phyloP scores from a whole-genome alignment of 2,888 invertebrate species.

The Hirtodrosophila cameraria region DNA sequence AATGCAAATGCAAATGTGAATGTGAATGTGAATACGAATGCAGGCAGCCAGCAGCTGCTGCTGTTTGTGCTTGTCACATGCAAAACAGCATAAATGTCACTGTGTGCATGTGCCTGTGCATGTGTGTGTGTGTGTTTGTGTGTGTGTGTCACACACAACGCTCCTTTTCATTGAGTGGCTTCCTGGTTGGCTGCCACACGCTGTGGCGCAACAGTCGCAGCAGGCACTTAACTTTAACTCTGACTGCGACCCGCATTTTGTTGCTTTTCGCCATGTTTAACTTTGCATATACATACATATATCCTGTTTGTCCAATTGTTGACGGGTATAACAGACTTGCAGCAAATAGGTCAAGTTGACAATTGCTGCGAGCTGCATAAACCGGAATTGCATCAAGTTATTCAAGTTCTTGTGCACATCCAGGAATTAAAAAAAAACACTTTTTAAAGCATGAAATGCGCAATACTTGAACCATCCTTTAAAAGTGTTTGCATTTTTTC shows the following conservation, averaged over 20 bases:
- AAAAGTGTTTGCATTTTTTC: too few relatives aligned
- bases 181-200: constrained; percentile 7
- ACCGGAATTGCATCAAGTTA: too few relatives aligned
- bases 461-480: too few relatives aligned
- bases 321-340: constrained; percentile 17
- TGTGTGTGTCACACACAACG: neutral
- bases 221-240: constrained; percentile 35
- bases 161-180: constrained; percentile 43
- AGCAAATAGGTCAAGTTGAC: constrained; percentile 43
- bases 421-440: too few relatives aligned
- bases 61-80: constrained; percentile 64
- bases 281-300: constrained; percentile 2
- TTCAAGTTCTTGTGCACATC: too few relatives aligned
- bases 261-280: constrained; percentile 15
- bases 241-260: constrained; percentile 7
- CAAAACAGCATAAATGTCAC: constrained; percentile 53
- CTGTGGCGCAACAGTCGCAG: constrained; percentile 28
- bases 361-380: too few relatives aligned
- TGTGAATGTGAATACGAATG: constrained; percentile 63
- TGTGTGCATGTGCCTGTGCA: constrained; percentile 4
- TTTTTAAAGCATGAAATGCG: too few relatives aligned
- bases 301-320: constrained; percentile 14
- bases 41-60: constrained; percentile 35
- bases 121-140: constrained; percentile 8
- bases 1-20: constrained; percentile 58